A percentile compares a stretch with the other conserved stretches of the same genome.
Evolutionary conservation across 2,113 vertebrate genomes (phyloP).

Genomic region (Chloroceryle aenea): DNA sequence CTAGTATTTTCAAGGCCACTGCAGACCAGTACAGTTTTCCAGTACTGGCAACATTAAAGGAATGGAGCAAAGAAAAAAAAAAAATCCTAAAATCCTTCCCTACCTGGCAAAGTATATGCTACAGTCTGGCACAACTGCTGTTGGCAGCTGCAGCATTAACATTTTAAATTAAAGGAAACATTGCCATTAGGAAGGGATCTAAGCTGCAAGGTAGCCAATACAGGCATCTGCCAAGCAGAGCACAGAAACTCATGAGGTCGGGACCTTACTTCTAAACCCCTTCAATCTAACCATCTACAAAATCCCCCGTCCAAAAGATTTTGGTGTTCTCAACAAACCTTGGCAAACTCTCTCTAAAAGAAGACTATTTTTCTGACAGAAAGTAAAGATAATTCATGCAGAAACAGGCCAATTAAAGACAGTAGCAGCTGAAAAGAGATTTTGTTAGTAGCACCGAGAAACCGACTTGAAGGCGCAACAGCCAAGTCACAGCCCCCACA

Average conservation of each 20-base stretch:
- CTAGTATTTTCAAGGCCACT: not conserved
- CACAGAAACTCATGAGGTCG: not conserved
- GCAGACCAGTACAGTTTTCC: not conserved
- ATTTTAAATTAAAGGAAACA: constrained; percentile 51
- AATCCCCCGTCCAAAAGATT: constrained; percentile 1
- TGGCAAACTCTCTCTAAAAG: constrained; percentile 55
- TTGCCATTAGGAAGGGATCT: constrained; percentile 1
- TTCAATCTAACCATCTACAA: constrained; percentile 11
- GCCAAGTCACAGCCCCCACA: not conserved
- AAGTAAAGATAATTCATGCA: constrained; percentile 57
- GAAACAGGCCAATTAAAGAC: constrained; percentile 63
- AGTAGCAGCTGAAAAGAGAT: constrained; percentile 17
- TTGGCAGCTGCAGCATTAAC: constrained; percentile 4
- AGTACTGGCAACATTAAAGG: not conserved
- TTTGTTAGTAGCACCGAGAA: not conserved
- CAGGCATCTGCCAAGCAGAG: constrained; percentile 45
- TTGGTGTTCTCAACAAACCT: not conserved
- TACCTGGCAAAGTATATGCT: not conserved
- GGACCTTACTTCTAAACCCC: constrained; percentile 40
- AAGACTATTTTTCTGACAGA: constrained; percentile 67
- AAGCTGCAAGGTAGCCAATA: constrained; percentile 25
- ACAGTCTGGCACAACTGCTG: not conserved
- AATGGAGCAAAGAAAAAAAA: not conserved
- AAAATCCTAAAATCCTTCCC: not conserved
- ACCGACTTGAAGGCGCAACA: not conserved